Conservation (phyloP, 2,888 invertebrate species). For the Deilephila porcellus region DNA sequence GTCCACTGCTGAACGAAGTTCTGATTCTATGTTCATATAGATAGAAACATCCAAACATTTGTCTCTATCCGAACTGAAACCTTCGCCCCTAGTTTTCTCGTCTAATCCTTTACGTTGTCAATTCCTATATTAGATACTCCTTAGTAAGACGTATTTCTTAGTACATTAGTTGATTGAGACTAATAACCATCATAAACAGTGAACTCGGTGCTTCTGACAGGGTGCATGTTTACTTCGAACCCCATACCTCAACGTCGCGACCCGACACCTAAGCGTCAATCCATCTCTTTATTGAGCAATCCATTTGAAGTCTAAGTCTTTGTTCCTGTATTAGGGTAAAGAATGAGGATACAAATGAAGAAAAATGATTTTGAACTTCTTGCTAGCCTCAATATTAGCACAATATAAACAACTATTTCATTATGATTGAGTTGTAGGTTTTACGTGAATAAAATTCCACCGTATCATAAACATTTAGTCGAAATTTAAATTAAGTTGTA, state of each 20-base stretch:
- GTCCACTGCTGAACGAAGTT: too few relatives aligned
- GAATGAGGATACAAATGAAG: neutral
- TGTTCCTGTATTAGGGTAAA: neutral
- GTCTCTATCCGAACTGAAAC: too few relatives aligned
- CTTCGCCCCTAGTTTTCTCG: too few relatives aligned
- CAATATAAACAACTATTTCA: too few relatives aligned
- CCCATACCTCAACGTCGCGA: constrained; percentile 6
- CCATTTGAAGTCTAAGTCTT: neutral
- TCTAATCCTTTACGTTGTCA: too few relatives aligned
- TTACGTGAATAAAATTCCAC: too few relatives aligned
- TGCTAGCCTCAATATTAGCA: too few relatives aligned
- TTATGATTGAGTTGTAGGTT: too few relatives aligned
- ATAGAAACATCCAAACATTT: too few relatives aligned
- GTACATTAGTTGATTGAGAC: neutral
- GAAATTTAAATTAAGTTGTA: too few relatives aligned
- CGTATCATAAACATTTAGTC: too few relatives aligned
- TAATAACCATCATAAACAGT: neutral
- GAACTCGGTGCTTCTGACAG: neutral
- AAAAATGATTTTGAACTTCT: neutral
- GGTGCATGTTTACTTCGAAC: neutral
- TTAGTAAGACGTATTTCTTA: neutral
- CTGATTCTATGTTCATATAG: too few relatives aligned
- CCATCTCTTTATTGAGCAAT: constrained; percentile 3
- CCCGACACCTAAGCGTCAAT: neutral
- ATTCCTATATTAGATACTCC: neutral